Evolutionary conservation across 2,888 invertebrate genomes (phyloP).

Genomic region (Glaucopsyche alexis): DNA sequence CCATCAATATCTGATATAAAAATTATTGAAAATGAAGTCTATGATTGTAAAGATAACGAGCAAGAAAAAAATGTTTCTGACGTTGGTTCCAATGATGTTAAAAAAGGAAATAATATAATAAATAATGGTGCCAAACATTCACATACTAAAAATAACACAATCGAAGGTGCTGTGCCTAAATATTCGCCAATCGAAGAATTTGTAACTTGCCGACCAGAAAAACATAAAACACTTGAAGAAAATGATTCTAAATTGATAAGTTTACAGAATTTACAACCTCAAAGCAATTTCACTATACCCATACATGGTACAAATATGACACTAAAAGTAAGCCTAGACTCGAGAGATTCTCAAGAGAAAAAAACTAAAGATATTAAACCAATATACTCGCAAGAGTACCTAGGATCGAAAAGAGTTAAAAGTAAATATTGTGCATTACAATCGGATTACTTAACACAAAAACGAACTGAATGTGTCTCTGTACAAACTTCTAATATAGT

Average conservation of each 20-base stretch:
- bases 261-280: slow-evolving; percentile 30
- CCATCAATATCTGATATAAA: slow-evolving; percentile 63
- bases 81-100: slow-evolving; percentile 31
- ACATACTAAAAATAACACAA: neutral
- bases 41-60: slow-evolving; percentile 54
- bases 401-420: neutral
- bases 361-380: neutral
- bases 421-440: neutral
- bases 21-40: slow-evolving; percentile 53
- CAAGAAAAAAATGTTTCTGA: slow-evolving; percentile 45
- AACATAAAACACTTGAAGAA: slow-evolving; percentile 38
- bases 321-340: slow-evolving; percentile 52
- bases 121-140: neutral
- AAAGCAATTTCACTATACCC: slow-evolving; percentile 59
- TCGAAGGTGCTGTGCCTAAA: neutral
- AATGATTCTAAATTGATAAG: slow-evolving; percentile 32
- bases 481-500: neutral
- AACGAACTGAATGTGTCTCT: slow-evolving; percentile 8
- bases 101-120: slow-evolving; percentile 30
- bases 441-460: neutral
- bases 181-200: slow-evolving; percentile 32
- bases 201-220: slow-evolving; percentile 35
- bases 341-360: slow-evolving; percentile 29
- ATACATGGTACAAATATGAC: slow-evolving; percentile 72
- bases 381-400: neutral